Base-by-base conservation (phyloP, 2,888 invertebrate species). In the Sarcophaga subvicina region DNA sequence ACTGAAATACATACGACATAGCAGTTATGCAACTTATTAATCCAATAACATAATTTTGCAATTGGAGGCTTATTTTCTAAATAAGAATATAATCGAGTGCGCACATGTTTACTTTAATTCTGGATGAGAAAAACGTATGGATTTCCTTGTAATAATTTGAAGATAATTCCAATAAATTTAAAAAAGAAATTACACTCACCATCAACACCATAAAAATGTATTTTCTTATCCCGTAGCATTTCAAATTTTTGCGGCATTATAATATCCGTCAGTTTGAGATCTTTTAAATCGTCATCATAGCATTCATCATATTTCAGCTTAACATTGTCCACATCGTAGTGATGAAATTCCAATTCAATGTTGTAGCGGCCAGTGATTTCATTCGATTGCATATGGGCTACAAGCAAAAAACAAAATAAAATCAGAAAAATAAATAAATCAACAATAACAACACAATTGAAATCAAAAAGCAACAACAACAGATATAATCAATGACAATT, bases 311-410 rank as follows among this genome's bases (percentile, higher is more conserved):
- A 89, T 0, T 78, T 37, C 25, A 88, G 78, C 79, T 90, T 91
- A 0, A 90, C 89, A 66, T 89, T 89, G 4, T 87, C 89, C 88
- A 91, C 67, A 81, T 92, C 90, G 75, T 91, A 93, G 8, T 78
- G 47, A 86, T 92, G 91, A 72, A 93, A 91, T 37, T 92, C 90
- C 67, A 93, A 89, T 78, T 93, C 93, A 3, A 89, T 89, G 88
- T 93, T 93, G 80, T 92, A 92, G 49, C 89, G 90, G 0, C 93
- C 93, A 60, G 91, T 90, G 67, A 92, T 90, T 3, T 88, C 88
- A 84, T 92, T 91, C 5, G 89, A 90, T 79, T 93, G 93, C 90
- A 93, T 90, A 82, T 93, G 93, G 10, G 91, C 93, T 93, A 76
- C 8, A 76, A n/a, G 83, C 70, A 54, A 49, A 49, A 82, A 67